Conservation (phyloP, 2,888 invertebrate species). For the Antheraea assamensis region DNA sequence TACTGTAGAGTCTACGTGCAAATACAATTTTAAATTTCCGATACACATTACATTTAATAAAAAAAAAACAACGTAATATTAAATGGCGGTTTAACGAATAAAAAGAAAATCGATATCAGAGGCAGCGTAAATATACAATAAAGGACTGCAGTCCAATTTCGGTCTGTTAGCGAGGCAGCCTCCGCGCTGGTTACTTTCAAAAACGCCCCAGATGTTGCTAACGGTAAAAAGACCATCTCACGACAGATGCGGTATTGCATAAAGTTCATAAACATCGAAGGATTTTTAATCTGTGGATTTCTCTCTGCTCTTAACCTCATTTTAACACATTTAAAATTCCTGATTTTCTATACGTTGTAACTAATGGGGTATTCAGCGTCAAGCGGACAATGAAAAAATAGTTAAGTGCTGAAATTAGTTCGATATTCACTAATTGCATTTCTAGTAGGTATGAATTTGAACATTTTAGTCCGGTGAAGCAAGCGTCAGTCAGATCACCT, state of each 20-base stretch:
- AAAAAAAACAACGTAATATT: background rate
- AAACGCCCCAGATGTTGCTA: constrained; percentile 79
- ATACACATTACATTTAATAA: background rate
- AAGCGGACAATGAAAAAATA: too few species aligned
- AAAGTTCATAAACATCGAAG: constrained; percentile 15
- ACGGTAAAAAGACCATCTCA: constrained; percentile 72
- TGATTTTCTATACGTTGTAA: background rate
- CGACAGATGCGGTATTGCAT: constrained; percentile 66
- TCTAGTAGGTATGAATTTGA: background rate
- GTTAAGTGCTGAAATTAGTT: too few species aligned
- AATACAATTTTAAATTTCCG: background rate
- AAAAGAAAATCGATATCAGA: constrained; percentile 12
- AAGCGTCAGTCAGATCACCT: too few species aligned
- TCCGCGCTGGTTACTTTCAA: constrained; percentile 68
- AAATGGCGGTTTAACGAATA: background rate
- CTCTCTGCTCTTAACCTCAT: background rate
- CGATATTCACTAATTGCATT: background rate
- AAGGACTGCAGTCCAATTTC: constrained; percentile 67
- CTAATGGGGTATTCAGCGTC: too few species aligned
- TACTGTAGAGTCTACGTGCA: background rate
- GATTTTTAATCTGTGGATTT: background rate
- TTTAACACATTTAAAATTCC: background rate
- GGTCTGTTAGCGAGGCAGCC: constrained; percentile 42
- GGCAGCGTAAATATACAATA: constrained; percentile 39
- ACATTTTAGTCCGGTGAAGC: too few species aligned